Percentiles rank a stretch among this genome's conserved stretches.
phyloP scores from a whole-genome alignment of 2,797 vertebrate genomes.

The Syngnathus acus region DNA sequence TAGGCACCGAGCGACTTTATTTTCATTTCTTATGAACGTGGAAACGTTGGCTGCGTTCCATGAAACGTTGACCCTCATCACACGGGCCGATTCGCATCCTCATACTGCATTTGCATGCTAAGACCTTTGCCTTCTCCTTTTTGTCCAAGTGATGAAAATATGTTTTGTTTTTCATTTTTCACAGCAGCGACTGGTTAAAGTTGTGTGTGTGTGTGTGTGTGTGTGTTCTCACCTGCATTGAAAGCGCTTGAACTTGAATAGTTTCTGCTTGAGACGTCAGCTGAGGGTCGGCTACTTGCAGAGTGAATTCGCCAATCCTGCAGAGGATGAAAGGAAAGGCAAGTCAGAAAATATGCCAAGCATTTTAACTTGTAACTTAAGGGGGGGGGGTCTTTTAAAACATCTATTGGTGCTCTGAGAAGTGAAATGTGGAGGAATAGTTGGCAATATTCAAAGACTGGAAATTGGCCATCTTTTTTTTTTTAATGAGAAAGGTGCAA shows the following conservation, averaged over 20 bases:
- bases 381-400: too few species aligned
- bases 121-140: neutral
- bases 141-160: neutral
- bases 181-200: neutral
- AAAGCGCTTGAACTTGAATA: slow-evolving; percentile 43
- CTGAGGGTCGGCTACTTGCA: slow-evolving; percentile 51
- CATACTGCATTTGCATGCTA: neutral
- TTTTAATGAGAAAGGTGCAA: too few species aligned
- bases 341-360: too few species aligned
- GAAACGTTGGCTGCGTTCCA: neutral
- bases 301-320: slow-evolving; percentile 46
- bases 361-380: too few species aligned
- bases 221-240: slow-evolving; percentile 43
- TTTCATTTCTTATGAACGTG: neutral
- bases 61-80: neutral
- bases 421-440: too few species aligned
- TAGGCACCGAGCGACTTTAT: neutral
- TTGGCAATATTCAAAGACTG: too few species aligned
- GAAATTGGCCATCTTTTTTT: too few species aligned
- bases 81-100: neutral
- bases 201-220: neutral
- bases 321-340: neutral
- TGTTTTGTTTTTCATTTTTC: neutral
- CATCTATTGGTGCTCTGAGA: too few species aligned
- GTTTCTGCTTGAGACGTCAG: slow-evolving; percentile 37